Base-by-base conservation (phyloP, 2,797 vertebrate species). In the Neostethus bicornis region DNA sequence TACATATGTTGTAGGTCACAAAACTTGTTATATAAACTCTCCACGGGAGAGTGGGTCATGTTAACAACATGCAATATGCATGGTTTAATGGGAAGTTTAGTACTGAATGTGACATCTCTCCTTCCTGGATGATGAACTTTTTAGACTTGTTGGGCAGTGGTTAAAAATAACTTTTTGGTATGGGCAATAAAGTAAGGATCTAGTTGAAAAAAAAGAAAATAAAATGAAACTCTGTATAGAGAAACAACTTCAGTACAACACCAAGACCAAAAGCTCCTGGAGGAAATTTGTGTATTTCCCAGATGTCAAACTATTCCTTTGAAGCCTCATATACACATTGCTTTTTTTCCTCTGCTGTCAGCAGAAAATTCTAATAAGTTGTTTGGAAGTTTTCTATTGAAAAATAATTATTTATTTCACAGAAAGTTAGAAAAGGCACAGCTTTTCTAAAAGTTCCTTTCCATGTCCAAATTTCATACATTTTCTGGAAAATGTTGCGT, bases 321-420 rank as follows among this genome's bases (percentile, higher is more conserved):
- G 21, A 53, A 53, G 26, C 26, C 16, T 23, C 4, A 5, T 12
- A 46, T 28, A 24, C 26, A n/a, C 26, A 41, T 14, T 14, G 26
- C 2, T 16, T 12, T 48, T 21, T 49, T 5, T 35, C 3, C 5
- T 35, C 3, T 35, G n/a, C 8, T 13, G 19, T 9, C 24, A 25
- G 37, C 28, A 21, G 55, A 13, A 39, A 26, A 19, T n/a, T n/a
- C n/a, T n/a, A 19, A 32, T 2, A 2, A 0, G 13, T 7, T 24
- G 11, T 35, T 29, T 7, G 17, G 62, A 61, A 28, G 12, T 35
- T 42, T 68, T 28, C 11, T 29, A 37, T 52, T 47, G 14, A 25
- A 7, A 4, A 31, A 31, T 17, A 32, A 47, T 29, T 4, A n/a
- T 32, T 17, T 14, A 45, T 39, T 32, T 46, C 44, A 17, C 14